phyloP scores from a whole-genome alignment of 1,140 invertebrate genomes.

The Hirudo medicinalis region DNA sequence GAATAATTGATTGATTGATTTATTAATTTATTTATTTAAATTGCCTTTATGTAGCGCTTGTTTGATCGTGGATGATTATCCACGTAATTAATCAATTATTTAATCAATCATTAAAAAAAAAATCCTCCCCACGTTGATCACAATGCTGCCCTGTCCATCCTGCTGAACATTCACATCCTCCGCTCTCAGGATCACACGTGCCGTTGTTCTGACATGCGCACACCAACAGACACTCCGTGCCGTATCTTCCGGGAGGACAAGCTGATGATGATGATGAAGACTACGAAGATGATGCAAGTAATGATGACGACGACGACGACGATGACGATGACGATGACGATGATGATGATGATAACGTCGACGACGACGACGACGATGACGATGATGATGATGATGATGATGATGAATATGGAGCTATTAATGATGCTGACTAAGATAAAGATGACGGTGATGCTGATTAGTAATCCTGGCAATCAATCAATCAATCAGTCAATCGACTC shows the following conservation, averaged over 20 bases:
- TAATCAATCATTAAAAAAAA: too few species aligned
- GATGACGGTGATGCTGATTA: background rate
- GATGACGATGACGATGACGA: background rate
- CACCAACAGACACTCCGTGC: slow-evolving; percentile 55
- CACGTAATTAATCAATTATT: too few species aligned
- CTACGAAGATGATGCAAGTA: slow-evolving; percentile 1
- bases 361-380: background rate
- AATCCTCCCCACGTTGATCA: slow-evolving; percentile 31
- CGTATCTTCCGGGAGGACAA: slow-evolving; percentile 63
- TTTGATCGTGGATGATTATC: too few species aligned
- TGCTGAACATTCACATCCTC: slow-evolving; percentile 31
- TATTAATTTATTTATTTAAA: too few species aligned
- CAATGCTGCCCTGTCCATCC: slow-evolving; percentile 36
- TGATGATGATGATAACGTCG: background rate
- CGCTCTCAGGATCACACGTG: slow-evolving; percentile 29
- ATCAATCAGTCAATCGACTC: slow-evolving; percentile 18
- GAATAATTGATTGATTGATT: too few species aligned
- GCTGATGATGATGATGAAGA: slow-evolving; percentile 25
- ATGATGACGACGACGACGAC: background rate
- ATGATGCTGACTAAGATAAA: background rate
- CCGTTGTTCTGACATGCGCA: slow-evolving; percentile 64
- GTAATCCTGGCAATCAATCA: background rate
- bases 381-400: background rate
- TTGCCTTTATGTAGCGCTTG: too few species aligned
- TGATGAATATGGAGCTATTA: background rate